phyloP scores from a whole-genome alignment of 30 jellyfish, hydroid and myxozoan species.

The Calvadosia cruxmelitensis region DNA sequence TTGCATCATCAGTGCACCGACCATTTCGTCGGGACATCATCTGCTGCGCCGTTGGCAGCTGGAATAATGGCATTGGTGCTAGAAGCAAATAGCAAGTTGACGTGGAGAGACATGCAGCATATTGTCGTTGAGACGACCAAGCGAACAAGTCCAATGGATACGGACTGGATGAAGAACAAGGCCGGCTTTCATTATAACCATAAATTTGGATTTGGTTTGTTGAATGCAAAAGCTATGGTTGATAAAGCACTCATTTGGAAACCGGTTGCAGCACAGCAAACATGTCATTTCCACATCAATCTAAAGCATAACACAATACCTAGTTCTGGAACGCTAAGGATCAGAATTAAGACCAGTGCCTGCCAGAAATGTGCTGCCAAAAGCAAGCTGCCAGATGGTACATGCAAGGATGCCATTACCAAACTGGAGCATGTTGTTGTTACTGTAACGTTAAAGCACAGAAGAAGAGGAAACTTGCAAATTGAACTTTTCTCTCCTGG shows the following conservation, averaged over 20 bases:
- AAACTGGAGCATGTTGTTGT: slow-evolving; percentile 94
- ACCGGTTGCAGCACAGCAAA: slow-evolving; percentile 65
- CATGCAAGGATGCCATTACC: slow-evolving; percentile 76
- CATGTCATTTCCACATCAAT: slow-evolving; percentile 63
- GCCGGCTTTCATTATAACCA: slow-evolving; percentile 80
- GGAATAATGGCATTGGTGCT: slow-evolving; percentile 88
- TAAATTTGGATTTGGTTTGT: slow-evolving; percentile 97
- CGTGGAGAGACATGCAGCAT: slow-evolving; percentile 98
- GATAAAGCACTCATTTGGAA: slow-evolving; percentile 79
- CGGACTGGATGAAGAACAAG: slow-evolving; percentile 81
- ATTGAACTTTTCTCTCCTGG: slow-evolving; percentile 75
- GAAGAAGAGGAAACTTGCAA: slow-evolving; percentile 77
- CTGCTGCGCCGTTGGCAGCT: slow-evolving; percentile 99
- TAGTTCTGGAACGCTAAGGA: slow-evolving; percentile 40
- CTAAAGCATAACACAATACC: slow-evolving; percentile 67
- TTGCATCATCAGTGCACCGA: slow-evolving; percentile 89
- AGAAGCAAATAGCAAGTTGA: slow-evolving; percentile 75
- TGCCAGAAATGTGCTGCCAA: slow-evolving; percentile 68
- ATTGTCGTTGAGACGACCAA: slow-evolving; percentile 76
- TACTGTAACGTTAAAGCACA: slow-evolving; percentile 72
- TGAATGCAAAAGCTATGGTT: slow-evolving; percentile 76
- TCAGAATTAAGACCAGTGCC: slow-evolving; percentile 65
- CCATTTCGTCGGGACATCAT: slow-evolving; percentile 97
- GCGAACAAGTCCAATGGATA: slow-evolving; percentile 88
- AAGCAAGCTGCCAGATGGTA: slow-evolving; percentile 45